Evolutionary conservation across 2,113 vertebrate genomes (phyloP).

Genomic region (Hippocampus guttulatus): DNA sequence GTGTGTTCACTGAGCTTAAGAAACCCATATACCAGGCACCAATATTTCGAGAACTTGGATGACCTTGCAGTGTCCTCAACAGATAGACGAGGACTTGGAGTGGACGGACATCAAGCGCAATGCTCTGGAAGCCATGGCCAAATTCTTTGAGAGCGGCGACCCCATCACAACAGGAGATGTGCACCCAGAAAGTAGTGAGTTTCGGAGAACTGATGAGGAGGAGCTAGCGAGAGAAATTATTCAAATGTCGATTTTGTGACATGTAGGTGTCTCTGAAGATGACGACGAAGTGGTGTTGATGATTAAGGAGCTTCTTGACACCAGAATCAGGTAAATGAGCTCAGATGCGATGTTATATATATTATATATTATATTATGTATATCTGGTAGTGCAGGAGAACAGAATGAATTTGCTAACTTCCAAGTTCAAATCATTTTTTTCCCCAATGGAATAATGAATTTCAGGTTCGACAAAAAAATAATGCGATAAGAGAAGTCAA

Average conservation of each 20-base stretch:
- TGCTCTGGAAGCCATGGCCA: slow-evolving; percentile 62
- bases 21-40: neutral
- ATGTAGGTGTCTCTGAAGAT: slow-evolving; percentile 69
- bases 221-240: neutral
- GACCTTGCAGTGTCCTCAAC: slow-evolving; percentile 2
- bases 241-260: neutral
- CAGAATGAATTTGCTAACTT: too few relatives aligned
- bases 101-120: slow-evolving; percentile 72
- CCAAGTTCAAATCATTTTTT: too few relatives aligned
- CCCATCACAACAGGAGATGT: slow-evolving; percentile 64
- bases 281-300: slow-evolving; percentile 78
- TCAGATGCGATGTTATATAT: neutral
- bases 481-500: too few relatives aligned
- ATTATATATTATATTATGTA: too few relatives aligned
- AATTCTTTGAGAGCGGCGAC: slow-evolving; percentile 74
- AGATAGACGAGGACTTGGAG: slow-evolving; percentile 72
- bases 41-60: neutral
- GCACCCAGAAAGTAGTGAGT: slow-evolving; percentile 72
- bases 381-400: too few relatives aligned
- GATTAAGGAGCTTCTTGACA: slow-evolving; percentile 79
- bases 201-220: neutral
- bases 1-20: too few relatives aligned
- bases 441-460: too few relatives aligned
- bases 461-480: too few relatives aligned
- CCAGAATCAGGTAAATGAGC: slow-evolving; percentile 73